Conservation (phyloP, 2,113 vertebrate genomes). For the Acanthochromis polyacanthus region DNA sequence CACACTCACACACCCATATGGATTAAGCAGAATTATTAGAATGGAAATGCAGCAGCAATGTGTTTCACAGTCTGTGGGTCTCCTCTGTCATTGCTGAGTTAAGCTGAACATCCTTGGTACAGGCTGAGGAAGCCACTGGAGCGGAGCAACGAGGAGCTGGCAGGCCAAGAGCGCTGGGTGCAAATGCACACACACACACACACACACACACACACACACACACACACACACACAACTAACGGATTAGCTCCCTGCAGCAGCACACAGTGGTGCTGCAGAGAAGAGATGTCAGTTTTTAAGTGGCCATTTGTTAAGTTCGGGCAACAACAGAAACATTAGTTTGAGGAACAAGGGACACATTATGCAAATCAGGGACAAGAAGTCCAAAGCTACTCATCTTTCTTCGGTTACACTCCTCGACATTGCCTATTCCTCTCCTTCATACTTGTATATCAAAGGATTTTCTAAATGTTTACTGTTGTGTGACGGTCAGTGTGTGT, state of each 20-base stretch:
- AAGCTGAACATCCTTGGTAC: conserved; percentile 73
- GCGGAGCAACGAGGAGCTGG: conserved; percentile 70
- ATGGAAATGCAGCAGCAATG: conserved; percentile 75
- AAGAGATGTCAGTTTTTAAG: conserved; percentile 79
- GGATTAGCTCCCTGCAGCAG: conserved; percentile 74
- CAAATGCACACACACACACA: conserved; percentile 32
- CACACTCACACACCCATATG: conserved; percentile 48
- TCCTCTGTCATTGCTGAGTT: conserved; percentile 74
- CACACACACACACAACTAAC: conserved; percentile 27
- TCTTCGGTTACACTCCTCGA: conserved; percentile 30
- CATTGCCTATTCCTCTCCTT: conserved; percentile 32
- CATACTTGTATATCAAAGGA: conserved; percentile 62
- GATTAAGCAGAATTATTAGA: conserved; percentile 75
- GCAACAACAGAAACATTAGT: conserved; percentile 75
- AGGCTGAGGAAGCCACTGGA: conserved; percentile 72
- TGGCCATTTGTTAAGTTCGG: conserved; percentile 80
- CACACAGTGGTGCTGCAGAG: conserved; percentile 59
- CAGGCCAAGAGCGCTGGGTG: conserved; percentile 55
- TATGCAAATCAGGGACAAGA: conserved; percentile 69
- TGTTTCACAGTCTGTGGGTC: conserved; percentile 76
- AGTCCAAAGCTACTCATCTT: conserved; percentile 52
- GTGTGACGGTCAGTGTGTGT: conserved; percentile 58
- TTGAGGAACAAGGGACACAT: conserved; percentile 67
- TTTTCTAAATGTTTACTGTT: conserved; percentile 49
- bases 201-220: conserved; percentile 24